Percentiles rank a stretch among this genome's conserved stretches.
Evolutionary conservation across 2,797 vertebrate species (phyloP).

Genomic region (Megaceryle alcyon): DNA sequence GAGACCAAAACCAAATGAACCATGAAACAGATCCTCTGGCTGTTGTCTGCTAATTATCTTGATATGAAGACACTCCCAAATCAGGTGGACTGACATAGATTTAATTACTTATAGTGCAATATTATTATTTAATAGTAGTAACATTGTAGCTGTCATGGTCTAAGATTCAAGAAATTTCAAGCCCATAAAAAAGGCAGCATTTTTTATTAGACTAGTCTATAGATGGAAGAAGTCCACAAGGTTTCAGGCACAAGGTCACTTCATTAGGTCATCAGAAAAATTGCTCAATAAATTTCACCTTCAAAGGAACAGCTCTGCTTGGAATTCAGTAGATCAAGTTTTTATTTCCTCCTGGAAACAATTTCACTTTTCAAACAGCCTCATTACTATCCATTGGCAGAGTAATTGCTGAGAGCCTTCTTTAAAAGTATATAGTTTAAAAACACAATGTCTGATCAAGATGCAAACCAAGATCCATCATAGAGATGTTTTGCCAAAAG

Average conservation of each 20-base stretch:
- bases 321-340: not conserved
- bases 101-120: constrained; percentile 63
- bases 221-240: not conserved
- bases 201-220: not conserved
- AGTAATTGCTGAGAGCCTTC: not conserved
- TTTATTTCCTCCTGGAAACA: constrained; percentile 48
- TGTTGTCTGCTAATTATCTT: constrained; percentile 66
- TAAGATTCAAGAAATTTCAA: not conserved
- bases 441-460: not conserved
- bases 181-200: not conserved
- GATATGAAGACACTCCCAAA: constrained; percentile 54
- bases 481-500: not conserved
- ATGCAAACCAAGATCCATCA: not conserved
- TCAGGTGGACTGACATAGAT: constrained; percentile 53
- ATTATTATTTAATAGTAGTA: constrained; percentile 46
- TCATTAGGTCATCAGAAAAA: not conserved
- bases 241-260: not conserved
- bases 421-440: not conserved
- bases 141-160: not conserved
- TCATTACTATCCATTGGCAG: constrained; percentile 49
- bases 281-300: not conserved
- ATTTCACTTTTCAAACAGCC: constrained; percentile 19
- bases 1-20: constrained; percentile 72
- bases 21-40: constrained; percentile 70
- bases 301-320: not conserved